A percentile compares a stretch with the other conserved stretches of the same genome.
Conservation (phyloP, 2,888 invertebrate genomes). For the Campopleginae sp. region DNA sequence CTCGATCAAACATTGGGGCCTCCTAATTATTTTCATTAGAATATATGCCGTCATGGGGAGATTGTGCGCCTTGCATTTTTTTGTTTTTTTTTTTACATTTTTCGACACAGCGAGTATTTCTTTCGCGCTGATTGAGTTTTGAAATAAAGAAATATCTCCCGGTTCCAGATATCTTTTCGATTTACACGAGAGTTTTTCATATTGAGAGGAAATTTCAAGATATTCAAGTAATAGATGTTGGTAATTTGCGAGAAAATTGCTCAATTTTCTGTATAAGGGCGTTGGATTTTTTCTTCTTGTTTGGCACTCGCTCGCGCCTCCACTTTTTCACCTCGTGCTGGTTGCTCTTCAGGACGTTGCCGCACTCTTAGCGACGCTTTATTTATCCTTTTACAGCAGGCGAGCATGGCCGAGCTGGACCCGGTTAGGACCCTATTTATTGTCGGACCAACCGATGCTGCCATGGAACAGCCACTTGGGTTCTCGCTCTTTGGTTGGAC, state of each 20-base stretch:
- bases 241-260: slow-evolving; percentile 17
- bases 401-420: slow-evolving; percentile 20
- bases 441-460: slow-evolving; percentile 51
- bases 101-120: no score
- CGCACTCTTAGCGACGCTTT: slow-evolving; percentile 42
- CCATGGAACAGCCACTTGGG: slow-evolving; percentile 43
- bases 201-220: background rate
- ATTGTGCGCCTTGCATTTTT: no score
- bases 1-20: background rate
- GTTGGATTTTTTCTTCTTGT: slow-evolving; percentile 1
- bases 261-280: slow-evolving; percentile 6
- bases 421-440: slow-evolving; percentile 32
- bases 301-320: slow-evolving; percentile 29
- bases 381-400: slow-evolving; percentile 48
- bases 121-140: no score
- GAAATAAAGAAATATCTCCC: background rate
- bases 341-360: slow-evolving; percentile 28
- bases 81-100: no score
- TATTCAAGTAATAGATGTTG: slow-evolving; percentile 4
- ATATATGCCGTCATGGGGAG: background rate
- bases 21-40: slow-evolving; percentile 7
- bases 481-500: slow-evolving; percentile 43
- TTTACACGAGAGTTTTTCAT: background rate
- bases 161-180: background rate
- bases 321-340: slow-evolving; percentile 34